Evolutionary conservation across 1,140 invertebrate genomes (phyloP).

Genomic region (Caenorhabditis latens): DNA sequence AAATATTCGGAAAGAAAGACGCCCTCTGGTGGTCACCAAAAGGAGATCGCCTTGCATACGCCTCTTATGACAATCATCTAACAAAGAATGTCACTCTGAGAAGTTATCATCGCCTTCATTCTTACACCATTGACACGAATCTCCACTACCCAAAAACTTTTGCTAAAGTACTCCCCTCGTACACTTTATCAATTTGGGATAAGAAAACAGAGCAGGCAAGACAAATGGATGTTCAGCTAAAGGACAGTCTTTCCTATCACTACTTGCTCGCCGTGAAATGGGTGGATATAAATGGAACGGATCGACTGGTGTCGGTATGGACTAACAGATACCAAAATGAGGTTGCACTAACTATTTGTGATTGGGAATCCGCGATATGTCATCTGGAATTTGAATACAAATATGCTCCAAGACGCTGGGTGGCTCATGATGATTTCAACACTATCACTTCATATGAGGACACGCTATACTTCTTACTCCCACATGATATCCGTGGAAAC

Average conservation of each 20-base stretch:
- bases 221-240: conserved; percentile 66
- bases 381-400: conserved; percentile 61
- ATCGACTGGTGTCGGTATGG: conserved; percentile 72
- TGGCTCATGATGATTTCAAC: conserved; percentile 64
- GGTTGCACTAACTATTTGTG: conserved; percentile 64
- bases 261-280: conserved; percentile 69
- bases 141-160: conserved; percentile 74
- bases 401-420: conserved; percentile 59
- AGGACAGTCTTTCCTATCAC: conserved; percentile 54
- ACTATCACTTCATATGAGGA: conserved; percentile 12
- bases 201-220: conserved; percentile 50
- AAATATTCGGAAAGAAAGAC: conserved; percentile 69
- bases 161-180: conserved; percentile 58
- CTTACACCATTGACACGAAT: conserved; percentile 36
- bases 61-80: conserved; percentile 70
- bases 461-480: conserved; percentile 65
- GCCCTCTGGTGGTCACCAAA: conserved; percentile 75
- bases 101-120: conserved; percentile 28
- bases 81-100: conserved; percentile 68
- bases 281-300: conserved; percentile 67
- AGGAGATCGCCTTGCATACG: conserved; percentile 71
- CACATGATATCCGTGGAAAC: conserved; percentile 56
- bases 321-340: conserved; percentile 73
- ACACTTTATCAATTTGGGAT: conserved; percentile 64
- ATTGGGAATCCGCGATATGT: conserved; percentile 63